Conservation (phyloP, 1,140 invertebrate species). For the Drosophila pallidifrons region DNA sequence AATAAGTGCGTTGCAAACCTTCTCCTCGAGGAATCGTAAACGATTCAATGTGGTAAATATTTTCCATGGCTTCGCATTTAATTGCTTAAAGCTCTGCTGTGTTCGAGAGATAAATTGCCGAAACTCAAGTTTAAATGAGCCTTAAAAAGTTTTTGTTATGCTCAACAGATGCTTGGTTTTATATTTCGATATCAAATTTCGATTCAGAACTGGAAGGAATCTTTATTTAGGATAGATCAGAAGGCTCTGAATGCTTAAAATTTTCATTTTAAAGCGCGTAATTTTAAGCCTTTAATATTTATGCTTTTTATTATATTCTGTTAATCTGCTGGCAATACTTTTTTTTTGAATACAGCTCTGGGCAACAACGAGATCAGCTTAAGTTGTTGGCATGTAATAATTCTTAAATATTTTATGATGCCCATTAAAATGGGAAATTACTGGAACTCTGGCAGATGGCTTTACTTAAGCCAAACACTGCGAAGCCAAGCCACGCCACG, state of each 20-base stretch:
- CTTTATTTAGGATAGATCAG: not conserved
- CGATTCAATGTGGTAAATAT: not conserved
- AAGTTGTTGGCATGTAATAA: slow-evolving; percentile 21
- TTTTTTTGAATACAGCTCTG: not conserved
- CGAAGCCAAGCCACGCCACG: slow-evolving; percentile 2
- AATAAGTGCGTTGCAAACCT: not conserved
- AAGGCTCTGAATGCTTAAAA: not conserved
- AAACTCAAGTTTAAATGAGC: not conserved
- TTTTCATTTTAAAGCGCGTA: not conserved
- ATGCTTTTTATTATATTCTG: slow-evolving; percentile 10
- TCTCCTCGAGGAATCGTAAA: slow-evolving; percentile 4
- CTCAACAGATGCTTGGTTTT: not conserved
- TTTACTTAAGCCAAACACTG: slow-evolving; percentile 14
- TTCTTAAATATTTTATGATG: slow-evolving; percentile 38
- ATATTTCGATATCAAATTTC: not conserved
- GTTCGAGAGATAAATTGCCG: not conserved
- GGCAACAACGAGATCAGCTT: slow-evolving; percentile 7
- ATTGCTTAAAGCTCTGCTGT: slow-evolving; percentile 4
- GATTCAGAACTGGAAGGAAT: too few relatives aligned
- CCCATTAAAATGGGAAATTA: slow-evolving; percentile 47
- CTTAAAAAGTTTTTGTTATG: not conserved
- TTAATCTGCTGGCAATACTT: slow-evolving; percentile 4
- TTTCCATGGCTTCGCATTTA: not conserved
- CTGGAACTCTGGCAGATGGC: slow-evolving; percentile 31
- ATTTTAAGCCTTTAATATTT: slow-evolving; percentile 7